Evolutionary conservation across 2,888 invertebrate species (phyloP).

Genomic region (Dryomyza anilis): DNA sequence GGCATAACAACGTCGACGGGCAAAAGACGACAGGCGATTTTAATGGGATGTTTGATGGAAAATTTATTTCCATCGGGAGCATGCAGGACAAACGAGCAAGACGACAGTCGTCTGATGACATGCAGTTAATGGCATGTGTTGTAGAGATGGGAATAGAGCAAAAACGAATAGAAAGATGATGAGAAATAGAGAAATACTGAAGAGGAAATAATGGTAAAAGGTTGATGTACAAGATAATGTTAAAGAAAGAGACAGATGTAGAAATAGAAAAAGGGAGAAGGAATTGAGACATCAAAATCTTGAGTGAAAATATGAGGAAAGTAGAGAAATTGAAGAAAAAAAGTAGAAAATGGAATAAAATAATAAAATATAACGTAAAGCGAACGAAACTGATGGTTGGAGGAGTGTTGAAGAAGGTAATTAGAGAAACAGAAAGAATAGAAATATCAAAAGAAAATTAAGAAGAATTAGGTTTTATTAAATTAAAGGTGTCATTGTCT

Average conservation of each 20-base stretch:
- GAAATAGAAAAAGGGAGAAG: too few relatives aligned
- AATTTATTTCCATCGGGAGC: constrained; percentile 10
- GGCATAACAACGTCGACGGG: too few relatives aligned
- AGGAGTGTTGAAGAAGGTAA: background rate
- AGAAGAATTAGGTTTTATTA: background rate
- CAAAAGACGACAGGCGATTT: constrained; percentile 52
- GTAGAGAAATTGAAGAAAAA: background rate
- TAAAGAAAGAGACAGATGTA: too few relatives aligned
- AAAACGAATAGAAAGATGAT: too few relatives aligned
- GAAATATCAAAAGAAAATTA: background rate
- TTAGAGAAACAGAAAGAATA: background rate
- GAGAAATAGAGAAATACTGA: too few relatives aligned
- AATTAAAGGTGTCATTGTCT: too few relatives aligned
- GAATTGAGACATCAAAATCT: background rate
- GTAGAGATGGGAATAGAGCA: too few relatives aligned
- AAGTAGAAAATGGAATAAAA: background rate
- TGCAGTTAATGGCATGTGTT: background rate
- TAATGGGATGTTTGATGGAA: constrained; percentile 47
- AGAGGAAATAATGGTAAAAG: too few relatives aligned
- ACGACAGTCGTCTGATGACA: background rate
- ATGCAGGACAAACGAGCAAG: background rate
- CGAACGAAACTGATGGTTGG: background rate
- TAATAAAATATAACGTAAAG: background rate
- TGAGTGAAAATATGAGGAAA: background rate
- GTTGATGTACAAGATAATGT: too few relatives aligned